Percentiles rank a stretch among this genome's conserved stretches.
Conservation (phyloP, 30 jellyfish, hydroid and myxozoan species). For the Turritopsis rubra region DNA sequence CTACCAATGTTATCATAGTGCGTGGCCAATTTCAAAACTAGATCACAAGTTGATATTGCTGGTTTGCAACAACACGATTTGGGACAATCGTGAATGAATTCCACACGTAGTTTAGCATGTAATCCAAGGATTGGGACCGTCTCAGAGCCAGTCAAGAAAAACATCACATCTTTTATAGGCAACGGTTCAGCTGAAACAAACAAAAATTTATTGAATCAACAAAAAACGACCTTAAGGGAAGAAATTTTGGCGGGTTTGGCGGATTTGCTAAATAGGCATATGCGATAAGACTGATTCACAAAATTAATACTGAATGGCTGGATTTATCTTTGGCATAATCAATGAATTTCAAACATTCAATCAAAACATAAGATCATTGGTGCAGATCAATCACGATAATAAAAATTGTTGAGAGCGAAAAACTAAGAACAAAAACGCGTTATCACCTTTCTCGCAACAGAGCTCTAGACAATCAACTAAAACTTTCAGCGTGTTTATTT, state of each 20-base stretch:
- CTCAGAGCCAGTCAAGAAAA: conserved; percentile 24
- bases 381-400: too few species aligned
- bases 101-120: neutral
- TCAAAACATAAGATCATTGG: too few species aligned
- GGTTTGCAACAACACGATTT: conserved; percentile 35
- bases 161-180: conserved; percentile 12
- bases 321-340: too few species aligned
- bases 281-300: too few species aligned
- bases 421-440: conserved; percentile 3
- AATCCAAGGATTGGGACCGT: conserved; percentile 48
- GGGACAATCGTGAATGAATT: conserved; percentile 26
- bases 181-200: conserved; percentile 1
- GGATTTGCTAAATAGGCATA: too few species aligned
- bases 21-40: conserved; percentile 13
- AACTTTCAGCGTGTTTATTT: conserved; percentile 19
- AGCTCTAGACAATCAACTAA: conserved; percentile 15
- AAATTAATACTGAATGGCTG: too few species aligned
- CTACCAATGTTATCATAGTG: conserved; percentile 18
- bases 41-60: conserved; percentile 30
- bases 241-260: too few species aligned
- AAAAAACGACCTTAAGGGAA: too few species aligned
- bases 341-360: too few species aligned
- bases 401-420: neutral
- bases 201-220: neutral
- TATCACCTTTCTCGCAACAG: neutral